A percentile compares a stretch with the other conserved stretches of the same genome.
Conservation (phyloP, 2,888 invertebrate species). For the Eudemis profundana region DNA sequence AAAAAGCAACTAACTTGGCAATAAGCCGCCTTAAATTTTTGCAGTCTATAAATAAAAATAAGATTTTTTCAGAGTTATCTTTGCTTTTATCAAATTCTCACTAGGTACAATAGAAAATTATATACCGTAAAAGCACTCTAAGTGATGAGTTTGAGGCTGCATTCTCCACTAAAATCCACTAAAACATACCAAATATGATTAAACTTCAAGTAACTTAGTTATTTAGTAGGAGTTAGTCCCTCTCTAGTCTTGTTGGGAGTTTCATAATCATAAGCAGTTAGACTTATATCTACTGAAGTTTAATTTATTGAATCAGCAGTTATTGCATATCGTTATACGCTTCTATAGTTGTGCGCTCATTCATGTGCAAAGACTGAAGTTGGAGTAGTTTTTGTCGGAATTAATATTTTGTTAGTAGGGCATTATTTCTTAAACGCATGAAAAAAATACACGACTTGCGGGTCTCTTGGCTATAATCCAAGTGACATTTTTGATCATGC, state of each 20-base stretch:
- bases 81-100: background rate
- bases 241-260: constrained; percentile 8
- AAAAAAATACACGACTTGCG: no score
- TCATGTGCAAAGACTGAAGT: no score
- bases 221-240: constrained; percentile 7
- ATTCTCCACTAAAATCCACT: constrained; percentile 25
- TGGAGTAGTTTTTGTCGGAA: no score
- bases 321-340: no score
- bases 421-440: no score
- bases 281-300: background rate
- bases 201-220: constrained; percentile 29
- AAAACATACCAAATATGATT: constrained; percentile 28
- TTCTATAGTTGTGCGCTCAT: no score
- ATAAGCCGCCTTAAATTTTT: background rate
- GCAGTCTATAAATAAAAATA: background rate
- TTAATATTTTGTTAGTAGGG: no score
- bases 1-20: background rate
- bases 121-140: constrained; percentile 26
- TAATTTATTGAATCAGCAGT: background rate
- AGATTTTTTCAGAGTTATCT: background rate
- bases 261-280: background rate
- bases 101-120: background rate
- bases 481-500: no score
- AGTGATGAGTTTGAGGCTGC: constrained; percentile 26
- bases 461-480: no score